A percentile compares a stretch with the other conserved stretches of the same genome.
Evolutionary conservation across 2,113 vertebrate species (phyloP).

Genomic region (Platichthys flesus): DNA sequence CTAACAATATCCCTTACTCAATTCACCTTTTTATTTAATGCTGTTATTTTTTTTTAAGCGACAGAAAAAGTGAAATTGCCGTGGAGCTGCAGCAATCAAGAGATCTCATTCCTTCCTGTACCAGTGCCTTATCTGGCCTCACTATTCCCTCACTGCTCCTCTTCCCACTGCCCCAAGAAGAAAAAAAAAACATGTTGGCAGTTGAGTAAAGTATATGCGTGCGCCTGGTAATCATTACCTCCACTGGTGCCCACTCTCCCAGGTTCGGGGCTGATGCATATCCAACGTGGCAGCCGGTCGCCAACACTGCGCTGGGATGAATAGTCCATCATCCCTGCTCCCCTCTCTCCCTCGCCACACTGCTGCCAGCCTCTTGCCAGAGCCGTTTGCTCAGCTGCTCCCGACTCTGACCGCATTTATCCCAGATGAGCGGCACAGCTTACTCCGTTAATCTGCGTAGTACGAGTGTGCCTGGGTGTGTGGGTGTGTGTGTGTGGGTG

Average conservation of each 20-base stretch:
- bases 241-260: slow-evolving; percentile 45
- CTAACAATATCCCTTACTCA: background rate
- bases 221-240: slow-evolving; percentile 59
- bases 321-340: slow-evolving; percentile 68
- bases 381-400: slow-evolving; percentile 78
- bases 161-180: background rate
- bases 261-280: slow-evolving; percentile 67
- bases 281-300: slow-evolving; percentile 75
- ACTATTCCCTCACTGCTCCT: background rate
- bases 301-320: slow-evolving; percentile 56
- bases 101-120: background rate
- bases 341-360: slow-evolving; percentile 47
- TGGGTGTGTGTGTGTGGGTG: slow-evolving; percentile 13
- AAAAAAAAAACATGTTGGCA: background rate
- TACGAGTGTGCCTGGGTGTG: background rate
- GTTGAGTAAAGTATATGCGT: background rate
- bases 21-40: background rate
- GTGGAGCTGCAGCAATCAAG: slow-evolving; percentile 13
- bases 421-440: slow-evolving; percentile 74
- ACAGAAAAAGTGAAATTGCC: background rate
- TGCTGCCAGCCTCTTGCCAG: slow-evolving; percentile 62
- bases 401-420: slow-evolving; percentile 77
- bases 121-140: background rate
- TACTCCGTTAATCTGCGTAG: slow-evolving; percentile 72
- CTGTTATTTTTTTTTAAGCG: background rate